Conservation (phyloP, 2,797 vertebrate genomes). For the Leucoraja ocellata region DNA sequence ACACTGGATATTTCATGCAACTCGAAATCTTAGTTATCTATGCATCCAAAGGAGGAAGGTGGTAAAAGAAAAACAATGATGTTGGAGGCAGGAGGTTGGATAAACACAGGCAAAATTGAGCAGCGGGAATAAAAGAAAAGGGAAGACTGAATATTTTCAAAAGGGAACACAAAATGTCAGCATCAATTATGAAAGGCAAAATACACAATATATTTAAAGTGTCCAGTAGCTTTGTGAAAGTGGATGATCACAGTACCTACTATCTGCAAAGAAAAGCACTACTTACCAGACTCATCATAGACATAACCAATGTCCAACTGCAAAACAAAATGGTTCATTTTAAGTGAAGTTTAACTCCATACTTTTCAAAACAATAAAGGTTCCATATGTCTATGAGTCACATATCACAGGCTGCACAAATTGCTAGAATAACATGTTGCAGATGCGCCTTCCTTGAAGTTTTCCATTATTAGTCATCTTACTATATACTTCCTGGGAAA, state of each 20-base stretch:
- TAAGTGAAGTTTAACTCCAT: not conserved
- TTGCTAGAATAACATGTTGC: not conserved
- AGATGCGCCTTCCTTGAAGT: not conserved
- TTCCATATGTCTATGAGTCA: not conserved
- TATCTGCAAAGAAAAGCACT: not conserved
- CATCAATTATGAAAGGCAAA: not conserved
- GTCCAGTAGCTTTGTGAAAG: not conserved
- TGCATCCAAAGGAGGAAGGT: not conserved
- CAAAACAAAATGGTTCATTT: slow-evolving; percentile 43
- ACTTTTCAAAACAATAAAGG: not conserved
- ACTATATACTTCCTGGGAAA: not conserved
- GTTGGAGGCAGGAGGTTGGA: not conserved
- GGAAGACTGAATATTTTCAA: not conserved
- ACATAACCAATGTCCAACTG: slow-evolving; percentile 86
- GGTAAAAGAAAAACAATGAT: not conserved
- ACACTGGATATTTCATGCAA: not conserved
- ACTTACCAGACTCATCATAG: slow-evolving; percentile 87
- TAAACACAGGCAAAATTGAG: not conserved
- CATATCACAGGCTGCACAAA: not conserved
- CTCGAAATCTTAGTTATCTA: not conserved
- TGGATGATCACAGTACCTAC: not conserved
- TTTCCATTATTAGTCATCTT: not conserved
- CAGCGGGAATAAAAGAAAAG: not conserved
- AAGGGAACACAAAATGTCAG: not conserved
- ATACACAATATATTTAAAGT: not conserved